phyloP scores from a whole-genome alignment of 2,113 vertebrate species.

The Dicaeum eximium region DNA sequence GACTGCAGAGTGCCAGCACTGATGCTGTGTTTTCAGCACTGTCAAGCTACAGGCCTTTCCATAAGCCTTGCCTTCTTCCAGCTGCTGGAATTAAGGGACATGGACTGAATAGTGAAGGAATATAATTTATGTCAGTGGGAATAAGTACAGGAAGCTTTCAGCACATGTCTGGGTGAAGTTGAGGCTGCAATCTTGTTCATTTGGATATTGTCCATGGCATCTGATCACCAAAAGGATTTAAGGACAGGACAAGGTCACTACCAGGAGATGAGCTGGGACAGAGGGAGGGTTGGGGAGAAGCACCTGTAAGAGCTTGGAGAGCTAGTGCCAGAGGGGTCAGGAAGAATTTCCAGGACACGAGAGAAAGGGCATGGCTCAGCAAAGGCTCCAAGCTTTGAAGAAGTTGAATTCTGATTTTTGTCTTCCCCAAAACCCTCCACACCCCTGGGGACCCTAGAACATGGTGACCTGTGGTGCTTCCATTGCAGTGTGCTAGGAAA shows the following conservation, averaged over 20 bases:
- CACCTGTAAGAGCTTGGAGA: not conserved
- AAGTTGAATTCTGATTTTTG: not conserved
- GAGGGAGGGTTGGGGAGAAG: not conserved
- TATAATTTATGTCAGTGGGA: not conserved
- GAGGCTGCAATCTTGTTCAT: not conserved
- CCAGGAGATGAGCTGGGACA: not conserved
- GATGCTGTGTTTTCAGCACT: not conserved
- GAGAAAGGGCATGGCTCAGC: not conserved
- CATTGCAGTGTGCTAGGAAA: not conserved
- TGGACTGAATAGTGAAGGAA: not conserved
- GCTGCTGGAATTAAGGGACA: not conserved
- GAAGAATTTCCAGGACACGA: not conserved
- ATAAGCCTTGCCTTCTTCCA: not conserved
- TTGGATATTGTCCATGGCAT: not conserved
- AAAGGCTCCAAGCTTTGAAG: not conserved
- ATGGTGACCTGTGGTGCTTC: rapidly evolving
- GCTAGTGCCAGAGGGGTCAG: not conserved
- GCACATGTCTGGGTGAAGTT: not conserved
- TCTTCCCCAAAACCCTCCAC: not conserved
- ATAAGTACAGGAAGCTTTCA: not conserved
- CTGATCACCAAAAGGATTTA: not conserved
- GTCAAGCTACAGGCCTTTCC: not conserved
- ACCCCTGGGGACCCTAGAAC: not conserved
- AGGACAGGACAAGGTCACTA: not conserved
- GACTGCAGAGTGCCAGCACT: not conserved